phyloP scores from a whole-genome alignment of 2,113 vertebrate genomes.

The Eurypyga helias region DNA sequence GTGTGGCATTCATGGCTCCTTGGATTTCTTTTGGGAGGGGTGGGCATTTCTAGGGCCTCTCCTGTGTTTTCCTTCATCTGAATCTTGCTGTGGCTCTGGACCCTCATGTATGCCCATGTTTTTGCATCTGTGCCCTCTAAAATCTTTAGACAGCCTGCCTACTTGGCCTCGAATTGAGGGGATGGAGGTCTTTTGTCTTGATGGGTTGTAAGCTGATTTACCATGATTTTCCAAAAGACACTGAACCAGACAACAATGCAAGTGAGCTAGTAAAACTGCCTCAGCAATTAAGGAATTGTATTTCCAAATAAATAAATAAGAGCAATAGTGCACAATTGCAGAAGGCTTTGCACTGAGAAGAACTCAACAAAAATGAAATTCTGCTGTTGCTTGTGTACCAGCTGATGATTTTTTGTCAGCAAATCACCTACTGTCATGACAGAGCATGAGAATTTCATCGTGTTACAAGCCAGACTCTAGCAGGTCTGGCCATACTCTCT shows the following conservation, averaged over 20 bases:
- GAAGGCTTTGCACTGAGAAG: neutral
- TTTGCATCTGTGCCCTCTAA: neutral
- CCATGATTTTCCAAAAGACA: neutral
- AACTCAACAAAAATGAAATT: neutral
- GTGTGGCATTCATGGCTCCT: neutral
- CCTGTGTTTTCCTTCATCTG: neutral
- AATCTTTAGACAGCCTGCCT: neutral
- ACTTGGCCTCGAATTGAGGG: neutral
- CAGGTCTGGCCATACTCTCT: neutral
- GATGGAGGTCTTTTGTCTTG: neutral
- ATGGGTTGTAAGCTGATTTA: neutral
- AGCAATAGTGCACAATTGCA: neutral
- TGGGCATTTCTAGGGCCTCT: neutral
- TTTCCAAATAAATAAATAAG: neutral
- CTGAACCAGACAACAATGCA: neutral
- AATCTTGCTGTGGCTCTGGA: neutral
- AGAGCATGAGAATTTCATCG: neutral
- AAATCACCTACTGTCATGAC: neutral
- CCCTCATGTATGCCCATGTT: neutral
- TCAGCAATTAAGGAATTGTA: neutral
- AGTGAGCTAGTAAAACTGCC: neutral
- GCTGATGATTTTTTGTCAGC: neutral
- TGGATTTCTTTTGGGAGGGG: neutral
- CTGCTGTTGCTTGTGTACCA: neutral
- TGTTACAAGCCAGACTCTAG: neutral